Conservation (phyloP, 2,113 vertebrate genomes). For the Ariopsis seemanni region DNA sequence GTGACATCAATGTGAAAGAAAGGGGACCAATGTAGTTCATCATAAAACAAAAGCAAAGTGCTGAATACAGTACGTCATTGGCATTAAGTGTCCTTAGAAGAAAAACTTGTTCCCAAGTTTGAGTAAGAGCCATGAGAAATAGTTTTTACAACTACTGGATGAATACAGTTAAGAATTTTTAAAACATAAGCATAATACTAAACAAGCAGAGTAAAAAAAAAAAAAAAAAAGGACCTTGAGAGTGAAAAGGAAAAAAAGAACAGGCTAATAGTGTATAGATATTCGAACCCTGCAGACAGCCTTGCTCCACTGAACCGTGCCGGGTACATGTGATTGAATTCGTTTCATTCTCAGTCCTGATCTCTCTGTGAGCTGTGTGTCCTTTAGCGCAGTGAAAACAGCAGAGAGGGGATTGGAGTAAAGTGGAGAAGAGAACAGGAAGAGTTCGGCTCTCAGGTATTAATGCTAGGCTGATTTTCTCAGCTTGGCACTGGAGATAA, state of each 20-base stretch:
- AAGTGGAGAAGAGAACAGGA: not conserved
- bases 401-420: slow-evolving; percentile 5
- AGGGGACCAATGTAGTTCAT: not conserved
- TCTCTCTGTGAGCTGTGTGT: slow-evolving; percentile 18
- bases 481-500: slow-evolving; percentile 19
- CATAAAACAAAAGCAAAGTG: not conserved
- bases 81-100: not conserved
- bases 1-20: not conserved
- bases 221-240: slow-evolving; percentile 30
- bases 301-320: slow-evolving; percentile 19
- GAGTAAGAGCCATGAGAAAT: not conserved
- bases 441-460: slow-evolving; percentile 29
- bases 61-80: not conserved
- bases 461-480: slow-evolving; percentile 45
- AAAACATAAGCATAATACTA: not conserved
- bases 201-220: not conserved
- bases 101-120: not conserved
- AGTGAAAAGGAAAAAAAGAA: slow-evolving; percentile 57
- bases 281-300: slow-evolving; percentile 15
- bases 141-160: not conserved
- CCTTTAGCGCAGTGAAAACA: slow-evolving; percentile 11
- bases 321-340: slow-evolving; percentile 36
- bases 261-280: not conserved
- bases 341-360: slow-evolving; percentile 27
- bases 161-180: not conserved